These are phyloP conservation scores for Smutsia gigantea DNA, from an alignment of 2,797 vertebrate genomes.

Conservation along the genomic window DNA sequence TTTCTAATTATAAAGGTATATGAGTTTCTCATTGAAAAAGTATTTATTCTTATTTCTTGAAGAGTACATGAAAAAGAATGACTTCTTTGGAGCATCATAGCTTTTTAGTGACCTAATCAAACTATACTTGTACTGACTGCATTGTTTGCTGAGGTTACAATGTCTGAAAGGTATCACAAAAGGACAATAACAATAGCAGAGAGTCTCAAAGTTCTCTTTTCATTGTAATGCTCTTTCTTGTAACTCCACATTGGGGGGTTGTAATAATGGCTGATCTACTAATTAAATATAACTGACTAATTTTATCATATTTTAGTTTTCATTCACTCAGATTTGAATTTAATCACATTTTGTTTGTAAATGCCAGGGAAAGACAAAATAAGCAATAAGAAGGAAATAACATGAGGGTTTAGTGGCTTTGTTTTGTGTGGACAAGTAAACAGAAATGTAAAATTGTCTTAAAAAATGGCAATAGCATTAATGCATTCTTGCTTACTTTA, in stretches of 20 bases:
- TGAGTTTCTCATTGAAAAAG: conserved; percentile 1
- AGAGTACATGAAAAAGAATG: not conserved
- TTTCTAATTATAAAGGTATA: conserved; percentile 4
- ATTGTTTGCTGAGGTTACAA: not conserved
- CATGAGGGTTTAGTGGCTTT: not conserved
- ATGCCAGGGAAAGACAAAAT: conserved; percentile 14
- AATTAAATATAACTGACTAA: not conserved
- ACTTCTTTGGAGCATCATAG: not conserved
- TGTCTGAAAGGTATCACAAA: not conserved
- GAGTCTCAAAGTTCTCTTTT: not conserved
- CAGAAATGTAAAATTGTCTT: conserved; percentile 39
- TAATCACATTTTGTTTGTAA: conserved; percentile 37
- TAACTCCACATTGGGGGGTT: not conserved
- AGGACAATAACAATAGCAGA: not conserved
- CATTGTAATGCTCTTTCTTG: not conserved
- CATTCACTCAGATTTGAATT: conserved; percentile 38
- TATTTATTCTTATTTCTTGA: conserved; percentile 41
- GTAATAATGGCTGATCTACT: not conserved
- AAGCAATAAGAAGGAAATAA: conserved; percentile 24
- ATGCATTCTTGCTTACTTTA: not conserved
- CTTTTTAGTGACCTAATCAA: not conserved
- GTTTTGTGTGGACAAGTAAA: conserved; percentile 49
- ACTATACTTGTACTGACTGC: not conserved
- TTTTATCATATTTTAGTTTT: not conserved
- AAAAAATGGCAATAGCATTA: not conserved